Evolutionary conservation across 2,888 invertebrate genomes (phyloP).

Genomic region (Cephus runcator): DNA sequence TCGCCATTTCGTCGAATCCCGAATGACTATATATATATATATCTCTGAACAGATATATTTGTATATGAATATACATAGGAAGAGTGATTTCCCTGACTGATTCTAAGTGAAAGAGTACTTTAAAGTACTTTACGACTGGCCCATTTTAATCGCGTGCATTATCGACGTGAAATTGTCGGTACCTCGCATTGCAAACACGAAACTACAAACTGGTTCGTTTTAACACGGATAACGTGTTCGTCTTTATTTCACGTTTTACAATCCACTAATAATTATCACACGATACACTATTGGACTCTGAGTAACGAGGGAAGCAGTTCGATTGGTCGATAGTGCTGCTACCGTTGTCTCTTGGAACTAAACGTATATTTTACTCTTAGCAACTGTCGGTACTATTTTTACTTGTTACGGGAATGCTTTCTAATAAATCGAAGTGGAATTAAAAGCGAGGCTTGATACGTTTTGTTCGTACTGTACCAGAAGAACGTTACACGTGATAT

Average conservation of each 20-base stretch:
- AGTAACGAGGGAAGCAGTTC: background rate
- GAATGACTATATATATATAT: background rate
- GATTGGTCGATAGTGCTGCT: background rate
- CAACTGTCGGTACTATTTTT: too few species aligned
- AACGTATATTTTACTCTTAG: background rate
- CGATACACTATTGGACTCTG: background rate
- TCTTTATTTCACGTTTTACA: background rate
- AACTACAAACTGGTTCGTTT: slow-evolving; percentile 3
- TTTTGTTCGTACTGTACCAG: too few species aligned
- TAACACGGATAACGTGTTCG: background rate
- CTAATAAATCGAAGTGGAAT: too few species aligned
- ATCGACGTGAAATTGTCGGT: slow-evolving; percentile 25
- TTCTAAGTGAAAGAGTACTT: slow-evolving; percentile 33
- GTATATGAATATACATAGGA: background rate
- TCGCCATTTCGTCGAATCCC: slow-evolving; percentile 33
- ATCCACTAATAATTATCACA: background rate
- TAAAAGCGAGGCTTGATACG: too few species aligned
- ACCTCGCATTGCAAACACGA: slow-evolving; percentile 2
- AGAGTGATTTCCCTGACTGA: background rate
- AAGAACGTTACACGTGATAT: too few species aligned
- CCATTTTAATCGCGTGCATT: slow-evolving; percentile 31
- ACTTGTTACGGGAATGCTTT: background rate
- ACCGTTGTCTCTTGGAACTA: background rate
- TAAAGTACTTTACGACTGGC: slow-evolving; percentile 29
- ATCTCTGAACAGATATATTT: background rate